These are phyloP conservation scores for Anoplopoma fimbria DNA, from an alignment of 2,113 vertebrate genomes.

Conservation along the genomic window DNA sequence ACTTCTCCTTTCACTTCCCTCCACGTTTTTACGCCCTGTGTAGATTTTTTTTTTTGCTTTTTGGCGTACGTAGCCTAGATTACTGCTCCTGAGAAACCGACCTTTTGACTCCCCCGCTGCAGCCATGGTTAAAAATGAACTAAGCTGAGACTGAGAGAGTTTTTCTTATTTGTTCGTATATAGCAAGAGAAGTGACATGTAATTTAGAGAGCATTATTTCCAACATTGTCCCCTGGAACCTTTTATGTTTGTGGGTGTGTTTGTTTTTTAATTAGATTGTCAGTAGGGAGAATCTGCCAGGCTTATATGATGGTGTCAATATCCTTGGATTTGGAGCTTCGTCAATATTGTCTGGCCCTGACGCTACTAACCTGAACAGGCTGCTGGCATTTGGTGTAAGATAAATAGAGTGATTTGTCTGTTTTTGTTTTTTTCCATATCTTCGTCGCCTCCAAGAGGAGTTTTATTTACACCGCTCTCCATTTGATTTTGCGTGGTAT, in stretches of 20 bases:
- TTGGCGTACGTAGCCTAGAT: conserved; percentile 74
- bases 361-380: conserved; percentile 83
- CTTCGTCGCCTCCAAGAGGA: conserved; percentile 67
- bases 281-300: conserved; percentile 76
- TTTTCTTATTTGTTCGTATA: conserved; percentile 74
- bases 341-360: conserved; percentile 84
- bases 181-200: conserved; percentile 79
- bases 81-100: conserved; percentile 77
- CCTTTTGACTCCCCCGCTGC: conserved; percentile 57
- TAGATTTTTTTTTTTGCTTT: conserved; percentile 76
- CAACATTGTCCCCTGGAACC: conserved; percentile 81
- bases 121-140: conserved; percentile 67
- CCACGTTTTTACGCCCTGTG: conserved; percentile 70
- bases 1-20: conserved; percentile 81
- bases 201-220: conserved; percentile 85
- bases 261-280: conserved; percentile 87
- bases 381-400: conserved; percentile 86
- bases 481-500: conserved; percentile 83
- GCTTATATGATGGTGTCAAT: conserved; percentile 84
- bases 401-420: conserved; percentile 88
- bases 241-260: conserved; percentile 84
- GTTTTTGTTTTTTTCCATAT: conserved; percentile 83
- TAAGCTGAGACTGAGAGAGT: conserved; percentile 51
- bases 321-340: conserved; percentile 84
- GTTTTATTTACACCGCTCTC: conserved; percentile 83